Evolutionary conservation across 2,113 vertebrate species (phyloP).

Genomic region (Forbesichthys papilliferus): DNA sequence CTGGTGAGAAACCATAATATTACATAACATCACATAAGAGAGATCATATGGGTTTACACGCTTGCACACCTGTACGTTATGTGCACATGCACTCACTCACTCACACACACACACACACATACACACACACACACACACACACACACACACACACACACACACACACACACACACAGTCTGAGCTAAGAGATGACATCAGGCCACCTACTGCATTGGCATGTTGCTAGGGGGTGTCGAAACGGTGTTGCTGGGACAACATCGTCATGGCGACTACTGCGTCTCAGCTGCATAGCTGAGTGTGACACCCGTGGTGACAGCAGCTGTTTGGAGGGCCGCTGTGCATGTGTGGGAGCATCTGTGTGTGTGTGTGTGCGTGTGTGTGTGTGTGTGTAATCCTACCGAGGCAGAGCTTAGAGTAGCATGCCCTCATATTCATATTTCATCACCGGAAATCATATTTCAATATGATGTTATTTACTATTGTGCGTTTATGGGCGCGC

Average conservation of each 20-base stretch:
- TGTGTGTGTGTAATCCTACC: neutral
- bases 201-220: neutral
- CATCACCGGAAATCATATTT: no score
- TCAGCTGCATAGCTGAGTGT: constrained; percentile 25
- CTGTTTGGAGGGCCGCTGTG: constrained; percentile 44
- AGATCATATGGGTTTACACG: neutral
- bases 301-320: constrained; percentile 48
- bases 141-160: neutral
- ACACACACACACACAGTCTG: neutral
- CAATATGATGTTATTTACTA: no score
- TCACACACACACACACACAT: neutral
- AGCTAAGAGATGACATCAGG: constrained; percentile 22
- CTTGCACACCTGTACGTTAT: neutral
- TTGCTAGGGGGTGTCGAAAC: constrained; percentile 26
- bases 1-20: neutral
- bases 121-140: neutral
- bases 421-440: neutral
- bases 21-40: no score
- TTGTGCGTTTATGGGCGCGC: neutral
- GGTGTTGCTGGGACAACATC: constrained; percentile 32
- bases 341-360: constrained; percentile 17
- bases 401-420: neutral
- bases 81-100: neutral
- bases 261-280: constrained; percentile 36
- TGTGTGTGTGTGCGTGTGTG: neutral